Evolutionary conservation across 2,888 invertebrate genomes (phyloP).

Genomic region (Pterobdella sp.): DNA sequence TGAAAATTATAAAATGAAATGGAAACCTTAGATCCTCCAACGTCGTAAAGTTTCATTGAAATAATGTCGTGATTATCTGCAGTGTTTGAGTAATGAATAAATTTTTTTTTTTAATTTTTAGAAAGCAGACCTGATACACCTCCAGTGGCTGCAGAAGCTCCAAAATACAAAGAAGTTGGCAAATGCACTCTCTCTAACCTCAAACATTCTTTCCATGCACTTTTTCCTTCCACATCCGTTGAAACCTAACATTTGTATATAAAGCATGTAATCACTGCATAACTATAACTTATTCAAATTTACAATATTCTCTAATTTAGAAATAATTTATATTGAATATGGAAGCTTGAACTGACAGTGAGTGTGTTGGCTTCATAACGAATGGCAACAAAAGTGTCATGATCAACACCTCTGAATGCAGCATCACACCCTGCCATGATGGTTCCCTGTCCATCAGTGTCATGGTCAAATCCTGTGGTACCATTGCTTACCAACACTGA

Average conservation of each 20-base stretch:
- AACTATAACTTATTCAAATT: too few relatives aligned
- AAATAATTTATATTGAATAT: not conserved
- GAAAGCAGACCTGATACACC: constrained; percentile 61
- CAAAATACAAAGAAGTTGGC: constrained; percentile 90
- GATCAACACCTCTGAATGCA: constrained; percentile 79
- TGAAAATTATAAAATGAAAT: too few relatives aligned
- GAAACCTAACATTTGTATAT: too few relatives aligned
- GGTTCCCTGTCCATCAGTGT: constrained; percentile 94
- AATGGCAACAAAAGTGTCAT: constrained; percentile 81
- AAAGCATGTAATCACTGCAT: too few relatives aligned
- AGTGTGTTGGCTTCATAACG: constrained; percentile 82
- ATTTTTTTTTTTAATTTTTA: not conserved
- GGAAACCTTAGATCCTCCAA: constrained; percentile 65
- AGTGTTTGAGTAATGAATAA: constrained; percentile 38
- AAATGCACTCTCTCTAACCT: constrained; percentile 76
- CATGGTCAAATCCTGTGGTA: constrained; percentile 88
- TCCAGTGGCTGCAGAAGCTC: constrained; percentile 89
- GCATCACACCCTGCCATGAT: constrained; percentile 93
- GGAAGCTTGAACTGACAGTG: constrained; percentile 56
- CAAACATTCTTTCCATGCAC: constrained; percentile 88
- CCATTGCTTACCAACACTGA: constrained; percentile 98
- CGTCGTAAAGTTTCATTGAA: constrained; percentile 80
- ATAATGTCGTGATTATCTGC: constrained; percentile 92
- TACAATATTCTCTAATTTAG: not conserved
- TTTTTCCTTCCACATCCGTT: constrained; percentile 81